These are phyloP conservation scores for Liolophura sinensis DNA, from an alignment of 1,140 invertebrate species.

Conservation along the genomic window DNA sequence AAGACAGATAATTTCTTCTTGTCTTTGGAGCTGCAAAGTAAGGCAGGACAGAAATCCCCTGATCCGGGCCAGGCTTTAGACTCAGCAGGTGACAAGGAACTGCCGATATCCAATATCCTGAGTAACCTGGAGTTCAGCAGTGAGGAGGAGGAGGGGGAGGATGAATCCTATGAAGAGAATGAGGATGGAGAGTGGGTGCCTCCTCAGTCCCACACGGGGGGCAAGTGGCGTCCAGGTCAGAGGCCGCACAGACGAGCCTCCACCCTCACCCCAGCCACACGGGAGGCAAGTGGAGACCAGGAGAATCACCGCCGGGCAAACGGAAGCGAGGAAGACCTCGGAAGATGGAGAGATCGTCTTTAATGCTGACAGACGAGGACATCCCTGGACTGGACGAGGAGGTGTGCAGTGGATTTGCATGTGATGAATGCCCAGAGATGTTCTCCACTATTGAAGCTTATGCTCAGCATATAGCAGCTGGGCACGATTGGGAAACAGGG, in stretches of 20 bases:
- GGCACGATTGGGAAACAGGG: too few relatives aligned
- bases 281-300: slow-evolving; percentile 76
- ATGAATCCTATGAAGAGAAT: slow-evolving; percentile 28
- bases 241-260: slow-evolving; percentile 59
- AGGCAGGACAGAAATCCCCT: slow-evolving; percentile 59
- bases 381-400: too few relatives aligned
- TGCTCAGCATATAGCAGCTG: too few relatives aligned
- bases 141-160: slow-evolving; percentile 44
- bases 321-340: neutral
- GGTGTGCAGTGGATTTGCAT: too few relatives aligned
- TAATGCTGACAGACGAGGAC: too few relatives aligned
- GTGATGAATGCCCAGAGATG: too few relatives aligned
- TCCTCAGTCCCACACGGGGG: slow-evolving; percentile 69
- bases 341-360: too few relatives aligned
- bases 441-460: too few relatives aligned
- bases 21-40: slow-evolving; percentile 80
- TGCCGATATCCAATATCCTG: slow-evolving; percentile 46
- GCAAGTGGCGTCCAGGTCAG: slow-evolving; percentile 73
- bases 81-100: slow-evolving; percentile 13
- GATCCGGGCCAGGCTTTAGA: neutral
- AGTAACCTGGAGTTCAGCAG: slow-evolving; percentile 47
- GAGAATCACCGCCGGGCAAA: neutral
- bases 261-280: slow-evolving; percentile 63
- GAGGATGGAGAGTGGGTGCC: slow-evolving; percentile 46
- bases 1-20: slow-evolving; percentile 81